phyloP scores from a whole-genome alignment of 1,140 invertebrate genomes.

The Drosophila hydei region DNA sequence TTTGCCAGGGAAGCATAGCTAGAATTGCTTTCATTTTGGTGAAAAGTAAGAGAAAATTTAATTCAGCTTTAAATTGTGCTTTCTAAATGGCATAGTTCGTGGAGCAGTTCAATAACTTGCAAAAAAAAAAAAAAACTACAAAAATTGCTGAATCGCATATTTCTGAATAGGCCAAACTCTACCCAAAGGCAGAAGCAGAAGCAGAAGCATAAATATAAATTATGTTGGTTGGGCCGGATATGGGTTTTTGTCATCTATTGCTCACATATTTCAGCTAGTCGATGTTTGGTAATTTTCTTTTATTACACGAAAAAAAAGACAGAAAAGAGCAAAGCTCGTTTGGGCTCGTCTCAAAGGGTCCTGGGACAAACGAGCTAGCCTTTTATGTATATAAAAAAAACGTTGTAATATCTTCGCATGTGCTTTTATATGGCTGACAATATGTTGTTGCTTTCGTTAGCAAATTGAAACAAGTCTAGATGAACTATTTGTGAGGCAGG shows the following conservation, averaged over 20 bases:
- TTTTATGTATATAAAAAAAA: constrained; percentile 59
- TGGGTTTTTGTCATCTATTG: constrained; percentile 24
- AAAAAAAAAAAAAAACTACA: constrained; percentile 4
- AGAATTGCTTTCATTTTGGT: not conserved
- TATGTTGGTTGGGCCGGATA: constrained; percentile 38
- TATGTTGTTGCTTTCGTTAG: constrained; percentile 18
- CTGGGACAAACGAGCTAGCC: constrained; percentile 39
- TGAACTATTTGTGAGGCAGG: too few species aligned
- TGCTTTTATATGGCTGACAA: constrained; percentile 8
- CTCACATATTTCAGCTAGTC: constrained; percentile 52
- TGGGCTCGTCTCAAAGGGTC: constrained; percentile 13
- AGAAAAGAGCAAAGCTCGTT: constrained; percentile 21
- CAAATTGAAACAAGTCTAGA: constrained; percentile 59
- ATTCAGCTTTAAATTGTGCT: not conserved
- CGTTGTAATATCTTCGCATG: constrained; percentile 60
- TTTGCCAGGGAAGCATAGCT: too few species aligned
- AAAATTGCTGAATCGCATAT: constrained; percentile 16
- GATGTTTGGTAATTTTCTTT: constrained; percentile 73
- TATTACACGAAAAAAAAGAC: constrained; percentile 48
- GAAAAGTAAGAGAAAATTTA: not conserved
- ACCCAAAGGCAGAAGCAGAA: constrained; percentile 39
- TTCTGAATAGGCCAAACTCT: not conserved
- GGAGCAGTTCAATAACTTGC: constrained; percentile 5
- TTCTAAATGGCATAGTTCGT: constrained; percentile 5
- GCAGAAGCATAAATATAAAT: constrained; percentile 61